Evolutionary conservation across 1,140 invertebrate species (phyloP).

Genomic region (Panagrolaimus sp.): DNA sequence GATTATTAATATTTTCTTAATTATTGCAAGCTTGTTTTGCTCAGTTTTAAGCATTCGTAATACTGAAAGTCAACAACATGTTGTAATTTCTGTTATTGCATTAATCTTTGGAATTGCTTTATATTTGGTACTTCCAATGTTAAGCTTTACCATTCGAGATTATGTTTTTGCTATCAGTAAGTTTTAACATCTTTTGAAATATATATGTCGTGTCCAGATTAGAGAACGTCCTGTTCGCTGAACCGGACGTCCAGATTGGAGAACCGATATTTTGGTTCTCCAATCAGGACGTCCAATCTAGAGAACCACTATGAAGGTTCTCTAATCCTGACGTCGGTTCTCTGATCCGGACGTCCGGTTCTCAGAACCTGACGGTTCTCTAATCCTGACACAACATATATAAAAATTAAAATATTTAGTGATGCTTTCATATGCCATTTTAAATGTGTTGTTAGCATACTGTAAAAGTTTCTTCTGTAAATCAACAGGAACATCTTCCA

Average conservation of each 20-base stretch:
- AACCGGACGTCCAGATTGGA: too few relatives aligned
- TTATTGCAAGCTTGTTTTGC: neutral
- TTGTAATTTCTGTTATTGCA: constrained; percentile 11
- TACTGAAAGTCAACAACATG: constrained; percentile 7
- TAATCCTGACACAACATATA: too few relatives aligned
- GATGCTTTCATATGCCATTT: neutral
- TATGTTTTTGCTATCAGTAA: constrained; percentile 4
- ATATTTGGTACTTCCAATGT: constrained; percentile 7
- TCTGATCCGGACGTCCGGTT: too few relatives aligned
- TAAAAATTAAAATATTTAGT: neutral
- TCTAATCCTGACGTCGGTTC: too few relatives aligned
- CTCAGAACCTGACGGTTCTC: too few relatives aligned
- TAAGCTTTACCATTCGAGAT: constrained; percentile 1
- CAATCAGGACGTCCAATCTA: too few relatives aligned
- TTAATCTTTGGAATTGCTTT: neutral
- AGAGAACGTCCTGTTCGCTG: too few relatives aligned
- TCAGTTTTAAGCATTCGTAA: constrained; percentile 8
- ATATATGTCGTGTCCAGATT: too few relatives aligned
- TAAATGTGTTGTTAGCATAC: constrained; percentile 7
- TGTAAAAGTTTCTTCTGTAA: constrained; percentile 1
- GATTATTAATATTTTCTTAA: constrained; percentile 1
- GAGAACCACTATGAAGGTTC: too few relatives aligned
- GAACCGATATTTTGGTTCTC: too few relatives aligned
- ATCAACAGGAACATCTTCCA: neutral
- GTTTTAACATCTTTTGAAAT: constrained; percentile 3